Conservation (phyloP, 2,888 invertebrate species). For the Chaetogeoica ovagalla region DNA sequence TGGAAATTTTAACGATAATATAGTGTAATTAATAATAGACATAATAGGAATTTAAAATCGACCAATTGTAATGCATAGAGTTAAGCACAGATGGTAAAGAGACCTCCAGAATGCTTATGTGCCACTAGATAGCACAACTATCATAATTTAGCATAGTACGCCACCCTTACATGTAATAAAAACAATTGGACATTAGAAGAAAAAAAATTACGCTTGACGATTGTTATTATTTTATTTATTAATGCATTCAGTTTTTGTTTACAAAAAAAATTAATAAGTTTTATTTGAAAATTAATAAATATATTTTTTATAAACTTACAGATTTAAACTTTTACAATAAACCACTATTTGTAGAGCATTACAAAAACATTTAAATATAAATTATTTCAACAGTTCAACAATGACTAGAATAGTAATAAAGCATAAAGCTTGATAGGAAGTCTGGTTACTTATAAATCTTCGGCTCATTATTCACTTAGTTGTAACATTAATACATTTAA, state of each 20-base stretch:
- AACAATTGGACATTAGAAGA: no score
- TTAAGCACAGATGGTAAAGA: no score
- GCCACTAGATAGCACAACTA: no score
- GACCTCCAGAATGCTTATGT: no score
- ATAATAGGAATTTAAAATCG: no score
- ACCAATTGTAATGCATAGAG: no score
- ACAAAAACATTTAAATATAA: conserved; percentile 40
- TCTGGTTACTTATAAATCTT: conserved; percentile 26
- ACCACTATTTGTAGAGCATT: conserved; percentile 28
- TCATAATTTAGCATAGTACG: no score
- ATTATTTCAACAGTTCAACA: conserved; percentile 45
- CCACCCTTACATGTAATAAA: no score
- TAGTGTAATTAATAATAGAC: no score
- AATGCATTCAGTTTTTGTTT: conserved; percentile 8
- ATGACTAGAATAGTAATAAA: conserved; percentile 49
- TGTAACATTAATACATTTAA: conserved; percentile 12
- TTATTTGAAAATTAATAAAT: conserved; percentile 24
- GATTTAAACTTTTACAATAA: conserved; percentile 22
- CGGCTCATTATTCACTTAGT: not conserved
- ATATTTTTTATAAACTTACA: conserved; percentile 12
- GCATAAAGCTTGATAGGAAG: conserved; percentile 28
- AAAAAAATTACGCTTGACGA: no score
- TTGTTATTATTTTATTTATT: not conserved
- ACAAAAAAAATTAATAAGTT: conserved; percentile 9
- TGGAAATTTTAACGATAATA: no score